Conservation (phyloP, 2,113 vertebrate genomes). For the Morone saxatilis region DNA sequence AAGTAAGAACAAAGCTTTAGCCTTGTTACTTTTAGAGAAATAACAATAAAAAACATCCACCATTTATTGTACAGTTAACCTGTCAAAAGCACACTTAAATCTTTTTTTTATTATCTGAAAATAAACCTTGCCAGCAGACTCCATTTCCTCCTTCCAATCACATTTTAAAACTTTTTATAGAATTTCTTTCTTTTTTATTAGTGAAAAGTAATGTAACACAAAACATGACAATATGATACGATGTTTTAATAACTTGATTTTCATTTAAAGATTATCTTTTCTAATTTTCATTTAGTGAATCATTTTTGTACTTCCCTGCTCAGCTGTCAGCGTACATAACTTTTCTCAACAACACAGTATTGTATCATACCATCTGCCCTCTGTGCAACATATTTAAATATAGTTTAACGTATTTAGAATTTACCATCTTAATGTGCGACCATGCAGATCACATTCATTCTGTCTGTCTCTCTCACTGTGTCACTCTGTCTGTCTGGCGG, state of each 20-base stretch:
- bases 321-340: neutral
- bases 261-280: neutral
- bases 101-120: neutral
- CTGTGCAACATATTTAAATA: neutral
- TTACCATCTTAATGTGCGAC: neutral
- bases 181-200: neutral
- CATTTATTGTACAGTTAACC: neutral
- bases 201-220: neutral
- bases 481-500: conserved; percentile 42
- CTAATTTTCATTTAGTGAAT: neutral
- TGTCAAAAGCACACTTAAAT: neutral
- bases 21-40: neutral
- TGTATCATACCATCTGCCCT: neutral
- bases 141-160: neutral
- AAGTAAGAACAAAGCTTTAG: neutral
- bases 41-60: neutral
- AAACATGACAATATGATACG: neutral
- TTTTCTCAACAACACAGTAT: neutral
- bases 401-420: neutral
- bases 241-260: neutral
- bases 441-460: conserved; percentile 6
- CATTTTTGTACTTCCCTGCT: neutral
- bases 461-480: conserved; percentile 29
- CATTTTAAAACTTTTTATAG: neutral
- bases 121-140: neutral